These are phyloP conservation scores for Anadara kagoshimensis DNA, from an alignment of 1,140 invertebrate genomes.

Conservation along the genomic window DNA sequence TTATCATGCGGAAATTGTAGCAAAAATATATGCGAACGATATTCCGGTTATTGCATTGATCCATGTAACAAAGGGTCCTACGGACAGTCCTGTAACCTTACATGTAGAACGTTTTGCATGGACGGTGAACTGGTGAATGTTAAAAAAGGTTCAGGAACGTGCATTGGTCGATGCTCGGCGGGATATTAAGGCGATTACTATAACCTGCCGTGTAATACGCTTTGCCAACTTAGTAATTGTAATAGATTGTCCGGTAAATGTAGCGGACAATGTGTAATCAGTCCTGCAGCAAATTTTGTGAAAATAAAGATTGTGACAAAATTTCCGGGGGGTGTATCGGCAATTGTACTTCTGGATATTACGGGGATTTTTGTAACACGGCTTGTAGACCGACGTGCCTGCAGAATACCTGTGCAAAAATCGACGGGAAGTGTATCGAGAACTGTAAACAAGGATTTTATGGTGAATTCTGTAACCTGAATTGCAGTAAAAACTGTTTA, in stretches of 20 bases:
- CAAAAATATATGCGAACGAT: constrained; percentile 1
- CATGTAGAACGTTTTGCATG: background rate
- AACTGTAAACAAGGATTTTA: constrained; percentile 33
- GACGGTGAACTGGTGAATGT: background rate
- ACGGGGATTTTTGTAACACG: constrained; percentile 13
- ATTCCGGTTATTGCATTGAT: constrained; percentile 4
- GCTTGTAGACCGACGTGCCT: constrained; percentile 6
- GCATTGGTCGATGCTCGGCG: constrained; percentile 9
- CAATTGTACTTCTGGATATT: constrained; percentile 14
- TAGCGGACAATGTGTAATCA: constrained; percentile 29
- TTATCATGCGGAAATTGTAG: constrained; percentile 10
- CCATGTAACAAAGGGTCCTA: constrained; percentile 24
- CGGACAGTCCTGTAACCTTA: constrained; percentile 11
- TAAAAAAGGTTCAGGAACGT: constrained; percentile 4
- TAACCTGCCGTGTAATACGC: constrained; percentile 26
- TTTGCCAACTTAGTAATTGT: constrained; percentile 27
- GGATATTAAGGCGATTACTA: constrained; percentile 33
- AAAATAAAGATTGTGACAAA: constrained; percentile 8
- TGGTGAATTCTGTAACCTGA: constrained; percentile 12
- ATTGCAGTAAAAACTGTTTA: constrained; percentile 22
- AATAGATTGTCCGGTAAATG: constrained; percentile 36
- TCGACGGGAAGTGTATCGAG: constrained; percentile 17
- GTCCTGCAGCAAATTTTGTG: constrained; percentile 32
- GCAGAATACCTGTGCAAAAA: constrained; percentile 9
- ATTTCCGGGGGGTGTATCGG: constrained; percentile 6